These are phyloP conservation scores for Corythornis vintsioides DNA, from an alignment of 2,113 vertebrate genomes.

Conservation along the genomic window DNA sequence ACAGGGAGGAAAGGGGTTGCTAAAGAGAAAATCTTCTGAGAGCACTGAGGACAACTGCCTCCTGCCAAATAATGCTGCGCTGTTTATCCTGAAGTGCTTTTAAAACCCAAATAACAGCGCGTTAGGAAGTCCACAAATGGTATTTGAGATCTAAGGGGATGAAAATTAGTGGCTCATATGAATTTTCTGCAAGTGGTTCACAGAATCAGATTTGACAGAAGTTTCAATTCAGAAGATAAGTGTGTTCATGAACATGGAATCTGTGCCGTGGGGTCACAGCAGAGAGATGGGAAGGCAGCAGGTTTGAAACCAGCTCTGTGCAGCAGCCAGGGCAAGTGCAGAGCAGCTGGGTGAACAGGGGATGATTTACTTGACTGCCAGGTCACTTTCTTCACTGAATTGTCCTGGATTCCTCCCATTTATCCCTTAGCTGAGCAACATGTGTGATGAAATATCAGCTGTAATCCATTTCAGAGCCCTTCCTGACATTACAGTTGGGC, in stretches of 20 bases:
- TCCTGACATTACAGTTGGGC: not conserved
- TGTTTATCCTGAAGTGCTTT: constrained; percentile 41
- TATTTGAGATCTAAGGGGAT: not conserved
- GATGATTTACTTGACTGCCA: constrained; percentile 32
- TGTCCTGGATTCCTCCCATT: constrained; percentile 14
- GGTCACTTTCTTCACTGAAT: constrained; percentile 9
- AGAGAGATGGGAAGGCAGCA: not conserved
- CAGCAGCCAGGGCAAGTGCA: not conserved
- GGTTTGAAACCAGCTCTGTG: not conserved
- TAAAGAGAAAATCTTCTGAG: not conserved
- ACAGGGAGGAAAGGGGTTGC: not conserved
- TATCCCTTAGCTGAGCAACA: not conserved
- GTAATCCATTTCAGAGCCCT: not conserved
- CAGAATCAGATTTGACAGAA: constrained; percentile 1
- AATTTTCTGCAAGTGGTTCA: not conserved
- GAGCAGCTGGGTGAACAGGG: constrained; percentile 14
- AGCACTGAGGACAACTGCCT: not conserved
- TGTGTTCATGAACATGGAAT: not conserved
- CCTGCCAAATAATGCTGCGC: not conserved
- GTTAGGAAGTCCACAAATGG: not conserved
- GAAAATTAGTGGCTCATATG: not conserved
- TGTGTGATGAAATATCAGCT: constrained; percentile 23
- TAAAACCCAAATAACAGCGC: not conserved
- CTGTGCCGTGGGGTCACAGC: not conserved
- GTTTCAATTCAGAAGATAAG: not conserved